A percentile compares a stretch with the other conserved stretches of the same genome.
Conservation (phyloP, 2,797 vertebrate species). For the Fringilla coelebs region DNA sequence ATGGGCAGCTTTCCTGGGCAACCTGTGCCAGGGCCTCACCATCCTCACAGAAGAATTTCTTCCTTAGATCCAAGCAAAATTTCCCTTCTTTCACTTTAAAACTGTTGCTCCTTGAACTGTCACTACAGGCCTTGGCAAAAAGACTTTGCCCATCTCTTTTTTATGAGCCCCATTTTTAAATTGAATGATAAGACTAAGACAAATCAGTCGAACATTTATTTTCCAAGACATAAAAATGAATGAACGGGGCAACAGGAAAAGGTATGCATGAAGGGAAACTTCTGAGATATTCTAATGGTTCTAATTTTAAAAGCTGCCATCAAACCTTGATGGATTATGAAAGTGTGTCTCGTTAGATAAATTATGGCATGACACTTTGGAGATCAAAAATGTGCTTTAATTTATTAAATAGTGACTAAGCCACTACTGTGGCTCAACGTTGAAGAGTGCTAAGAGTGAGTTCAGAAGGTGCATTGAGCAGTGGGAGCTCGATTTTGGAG, state of each 20-base stretch:
- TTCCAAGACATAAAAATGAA: slow-evolving; percentile 55
- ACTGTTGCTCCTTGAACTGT: not conserved
- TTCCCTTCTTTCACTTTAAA: not conserved
- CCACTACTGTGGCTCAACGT: not conserved
- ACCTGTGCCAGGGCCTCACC: accelerated
- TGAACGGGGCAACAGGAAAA: slow-evolving; percentile 57
- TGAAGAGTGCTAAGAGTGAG: slow-evolving; percentile 13
- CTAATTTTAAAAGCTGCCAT: slow-evolving; percentile 72
- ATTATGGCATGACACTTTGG: slow-evolving; percentile 43
- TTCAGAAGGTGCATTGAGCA: not conserved
- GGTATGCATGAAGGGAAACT: slow-evolving; percentile 53
- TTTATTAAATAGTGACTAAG: slow-evolving; percentile 60
- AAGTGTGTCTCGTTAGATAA: slow-evolving; percentile 54
- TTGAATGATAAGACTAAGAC: not conserved
- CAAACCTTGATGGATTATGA: slow-evolving; percentile 59
- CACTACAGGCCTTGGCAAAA: not conserved
- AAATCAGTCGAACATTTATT: slow-evolving; percentile 58
- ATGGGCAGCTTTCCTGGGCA: not conserved
- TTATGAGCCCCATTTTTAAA: not conserved
- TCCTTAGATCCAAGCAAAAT: not conserved
- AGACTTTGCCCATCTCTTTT: not conserved
- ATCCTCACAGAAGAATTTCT: not conserved
- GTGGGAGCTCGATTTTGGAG: not conserved
- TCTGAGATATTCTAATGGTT: slow-evolving; percentile 55
- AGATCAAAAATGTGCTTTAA: slow-evolving; percentile 39